Evolutionary conservation across 2,888 invertebrate species (phyloP).

Genomic region (Leucophenga montana): DNA sequence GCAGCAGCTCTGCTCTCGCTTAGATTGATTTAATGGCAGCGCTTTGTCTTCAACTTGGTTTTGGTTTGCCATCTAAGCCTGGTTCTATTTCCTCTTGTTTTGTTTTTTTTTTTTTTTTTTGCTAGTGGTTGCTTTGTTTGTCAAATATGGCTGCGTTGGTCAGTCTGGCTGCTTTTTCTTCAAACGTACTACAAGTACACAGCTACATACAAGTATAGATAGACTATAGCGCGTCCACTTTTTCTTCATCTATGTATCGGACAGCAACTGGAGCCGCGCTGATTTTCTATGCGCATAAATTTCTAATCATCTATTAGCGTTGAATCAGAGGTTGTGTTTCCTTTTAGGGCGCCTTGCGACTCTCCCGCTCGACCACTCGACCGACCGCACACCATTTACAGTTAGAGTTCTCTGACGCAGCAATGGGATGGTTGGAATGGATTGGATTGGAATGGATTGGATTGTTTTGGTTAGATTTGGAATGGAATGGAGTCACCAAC

Average conservation of each 20-base stretch:
- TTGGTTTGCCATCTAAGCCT: too few species aligned
- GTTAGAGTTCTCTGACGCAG: slow-evolving; percentile 19
- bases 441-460: too few species aligned
- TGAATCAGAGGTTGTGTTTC: slow-evolving; percentile 8
- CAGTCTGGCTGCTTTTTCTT: slow-evolving; percentile 46
- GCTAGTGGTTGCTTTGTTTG: too few species aligned
- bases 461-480: too few species aligned
- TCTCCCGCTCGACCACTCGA: background rate
- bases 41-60: background rate
- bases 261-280: slow-evolving; percentile 1
- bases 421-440: background rate
- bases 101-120: background rate
- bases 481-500: too few species aligned
- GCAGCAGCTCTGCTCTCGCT: background rate
- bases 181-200: background rate
- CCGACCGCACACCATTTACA: slow-evolving; percentile 1
- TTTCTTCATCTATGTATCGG: background rate
- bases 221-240: background rate
- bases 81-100: background rate
- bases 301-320: slow-evolving; percentile 26
- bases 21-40: slow-evolving; percentile 8
- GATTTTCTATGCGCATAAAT: slow-evolving; percentile 28
- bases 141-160: slow-evolving; percentile 61
- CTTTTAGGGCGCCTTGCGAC: too few species aligned
- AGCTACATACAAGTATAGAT: background rate